phyloP scores from a whole-genome alignment of 2,797 vertebrate species.

The Danio jaintianensis region DNA sequence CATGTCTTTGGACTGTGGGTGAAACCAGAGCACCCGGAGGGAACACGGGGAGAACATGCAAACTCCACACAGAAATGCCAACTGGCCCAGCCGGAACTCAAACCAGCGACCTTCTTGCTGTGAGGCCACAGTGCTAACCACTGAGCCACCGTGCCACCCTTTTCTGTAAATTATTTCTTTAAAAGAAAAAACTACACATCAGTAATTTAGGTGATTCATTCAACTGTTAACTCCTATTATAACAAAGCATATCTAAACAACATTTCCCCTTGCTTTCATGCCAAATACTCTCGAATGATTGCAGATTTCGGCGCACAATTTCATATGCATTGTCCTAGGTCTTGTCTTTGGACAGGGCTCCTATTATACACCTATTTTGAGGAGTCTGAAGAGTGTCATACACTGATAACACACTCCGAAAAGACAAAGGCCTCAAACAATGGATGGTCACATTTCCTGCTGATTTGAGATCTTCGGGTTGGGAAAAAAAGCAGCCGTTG shows the following conservation, averaged over 20 bases:
- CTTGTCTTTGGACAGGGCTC: conserved; percentile 16
- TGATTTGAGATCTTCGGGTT: conserved; percentile 48
- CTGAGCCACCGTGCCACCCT: too few relatives aligned
- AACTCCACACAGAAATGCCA: too few relatives aligned
- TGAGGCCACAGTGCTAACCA: too few relatives aligned
- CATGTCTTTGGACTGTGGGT: too few relatives aligned
- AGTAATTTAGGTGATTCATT: neutral
- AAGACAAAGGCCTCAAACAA: conserved; percentile 38
- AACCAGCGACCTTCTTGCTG: too few relatives aligned
- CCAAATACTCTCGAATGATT: neutral
- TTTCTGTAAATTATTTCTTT: too few relatives aligned
- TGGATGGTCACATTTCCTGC: conserved; percentile 25
- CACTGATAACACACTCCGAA: conserved; percentile 33
- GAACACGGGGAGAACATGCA: too few relatives aligned
- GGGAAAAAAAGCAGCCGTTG: conserved; percentile 39
- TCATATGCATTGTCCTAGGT: conserved; percentile 22
- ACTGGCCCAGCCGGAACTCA: too few relatives aligned
- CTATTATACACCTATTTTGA: conserved; percentile 30
- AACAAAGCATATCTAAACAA: neutral
- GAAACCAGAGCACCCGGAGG: too few relatives aligned
- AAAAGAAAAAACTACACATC: neutral
- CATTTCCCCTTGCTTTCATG: conserved; percentile 1
- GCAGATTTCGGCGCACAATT: neutral
- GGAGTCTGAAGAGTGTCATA: conserved; percentile 20
- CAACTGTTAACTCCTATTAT: neutral